A percentile compares a stretch with the other conserved stretches of the same genome.
Evolutionary conservation across 2,113 vertebrate species (phyloP).

Genomic region (pig (Sus scrofa)): DNA sequence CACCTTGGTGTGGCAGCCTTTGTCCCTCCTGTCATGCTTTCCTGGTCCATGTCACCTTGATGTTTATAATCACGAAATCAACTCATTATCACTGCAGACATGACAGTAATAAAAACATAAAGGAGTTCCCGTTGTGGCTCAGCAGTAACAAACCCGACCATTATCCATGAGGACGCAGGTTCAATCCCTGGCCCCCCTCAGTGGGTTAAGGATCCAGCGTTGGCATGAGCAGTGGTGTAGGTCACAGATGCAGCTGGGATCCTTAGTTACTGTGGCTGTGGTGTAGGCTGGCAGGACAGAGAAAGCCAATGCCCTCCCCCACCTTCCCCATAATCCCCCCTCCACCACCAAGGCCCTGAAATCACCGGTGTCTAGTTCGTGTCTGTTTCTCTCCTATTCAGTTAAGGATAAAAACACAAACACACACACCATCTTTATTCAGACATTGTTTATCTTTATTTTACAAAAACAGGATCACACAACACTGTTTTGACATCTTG

Average conservation of each 20-base stretch:
- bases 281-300: too few relatives aligned
- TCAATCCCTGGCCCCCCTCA: too few relatives aligned
- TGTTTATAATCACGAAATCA: neutral
- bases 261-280: too few relatives aligned
- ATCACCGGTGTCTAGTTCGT: neutral
- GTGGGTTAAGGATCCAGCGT: too few relatives aligned
- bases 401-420: neutral
- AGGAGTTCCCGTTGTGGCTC: too few relatives aligned
- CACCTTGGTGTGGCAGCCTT: neutral
- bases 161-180: too few relatives aligned
- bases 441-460: neutral
- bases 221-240: too few relatives aligned
- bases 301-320: neutral
- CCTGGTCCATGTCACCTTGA: neutral
- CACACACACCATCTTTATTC: neutral
- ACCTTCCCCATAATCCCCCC: too few relatives aligned
- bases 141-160: too few relatives aligned
- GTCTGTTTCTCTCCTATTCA: rapidly evolving
- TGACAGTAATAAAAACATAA: neutral
- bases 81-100: neutral
- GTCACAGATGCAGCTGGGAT: too few relatives aligned
- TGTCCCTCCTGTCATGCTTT: too few relatives aligned
- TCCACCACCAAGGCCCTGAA: neutral
- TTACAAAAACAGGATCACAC: neutral
- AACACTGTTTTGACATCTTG: neutral